Base-by-base conservation (phyloP, 2,888 invertebrate genomes). In the Nineta flava region DNA sequence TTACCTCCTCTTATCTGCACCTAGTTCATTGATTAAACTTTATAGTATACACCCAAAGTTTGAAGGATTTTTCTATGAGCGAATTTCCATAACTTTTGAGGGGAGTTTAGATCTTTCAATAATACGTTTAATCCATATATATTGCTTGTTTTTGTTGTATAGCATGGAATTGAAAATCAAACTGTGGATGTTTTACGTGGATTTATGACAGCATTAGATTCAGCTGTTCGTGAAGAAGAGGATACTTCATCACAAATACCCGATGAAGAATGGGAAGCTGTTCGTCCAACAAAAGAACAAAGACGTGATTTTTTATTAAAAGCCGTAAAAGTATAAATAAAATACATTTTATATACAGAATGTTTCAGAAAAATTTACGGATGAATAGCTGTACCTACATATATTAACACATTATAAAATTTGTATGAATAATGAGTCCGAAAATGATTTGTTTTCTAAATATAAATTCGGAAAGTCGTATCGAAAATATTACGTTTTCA, bases 201-300 rank as follows among this genome's bases (percentile, higher is more conserved):
- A 0, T 76, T 88, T 59, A 69, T 79, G 9, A 72, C 75, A n/a
- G 79, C 83, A 0, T 60, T 88, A 48, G 81, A 84, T 42, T 72
- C 73, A 38, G 77, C 83, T 0, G 73, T 83, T 1, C 67, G 74
- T 42, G 81, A 81, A 40, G 87, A 90, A 65, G 72, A 77, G 48
- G 79, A 83, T 26, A 72, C 83, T 38, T 81, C 83, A 5, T 75
- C 78, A 1, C 81, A 81, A 62, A 81, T 87, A 3, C 87, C 84
- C 0, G 84, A 86, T 56, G 88, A 88, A 62, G 87, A 90, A 67
- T 90, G 87, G 83, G 86, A 88, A 58, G 77, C 83, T 0, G 79
- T 87, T 53, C 74, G 82, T 55, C 79, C 83, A 0, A 76, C 76
- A 2, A 85, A 85, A 62, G 57, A 66, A 7, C 82, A 85, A 56